phyloP scores from a whole-genome alignment of 2,888 invertebrate species.

The Leptogaster cylindrica region DNA sequence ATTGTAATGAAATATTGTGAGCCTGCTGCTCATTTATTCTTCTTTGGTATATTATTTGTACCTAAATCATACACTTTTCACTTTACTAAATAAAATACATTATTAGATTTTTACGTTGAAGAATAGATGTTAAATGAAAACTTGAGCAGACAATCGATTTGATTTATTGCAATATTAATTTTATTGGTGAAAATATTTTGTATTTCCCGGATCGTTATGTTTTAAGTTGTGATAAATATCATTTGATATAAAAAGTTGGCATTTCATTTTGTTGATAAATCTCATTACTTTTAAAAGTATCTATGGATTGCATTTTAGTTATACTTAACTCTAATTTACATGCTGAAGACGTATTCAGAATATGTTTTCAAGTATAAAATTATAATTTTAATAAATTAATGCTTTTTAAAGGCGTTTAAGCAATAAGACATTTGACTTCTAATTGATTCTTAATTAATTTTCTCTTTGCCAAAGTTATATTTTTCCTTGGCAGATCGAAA shows the following conservation, averaged over 20 bases:
- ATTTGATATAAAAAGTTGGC: conserved; percentile 15
- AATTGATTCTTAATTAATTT: conserved; percentile 1
- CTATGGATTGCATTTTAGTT: conserved; percentile 34
- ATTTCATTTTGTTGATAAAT: conserved; percentile 17
- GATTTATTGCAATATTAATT: too few species aligned
- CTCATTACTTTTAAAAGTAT: conserved; percentile 30
- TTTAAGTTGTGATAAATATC: conserved; percentile 17
- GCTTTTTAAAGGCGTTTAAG: conserved; percentile 37
- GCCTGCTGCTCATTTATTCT: too few species aligned
- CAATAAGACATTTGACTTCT: conserved; percentile 18
- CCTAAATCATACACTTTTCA: too few species aligned
- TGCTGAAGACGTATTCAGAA: conserved; percentile 18
- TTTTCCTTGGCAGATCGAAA: conserved; percentile 25
- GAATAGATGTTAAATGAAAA: too few species aligned
- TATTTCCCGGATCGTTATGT: too few species aligned
- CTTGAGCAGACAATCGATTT: too few species aligned
- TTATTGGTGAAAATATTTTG: too few species aligned
- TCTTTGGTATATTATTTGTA: too few species aligned
- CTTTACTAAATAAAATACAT: too few species aligned
- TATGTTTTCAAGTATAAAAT: conserved; percentile 29
- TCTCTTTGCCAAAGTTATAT: conserved; percentile 18
- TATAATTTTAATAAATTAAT: conserved; percentile 18
- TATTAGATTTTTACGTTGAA: too few species aligned
- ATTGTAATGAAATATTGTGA: too few species aligned
- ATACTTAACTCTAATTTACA: conserved; percentile 15